Base-by-base conservation (phyloP, 2,797 vertebrate species). In the Arremon aurantiirostris region DNA sequence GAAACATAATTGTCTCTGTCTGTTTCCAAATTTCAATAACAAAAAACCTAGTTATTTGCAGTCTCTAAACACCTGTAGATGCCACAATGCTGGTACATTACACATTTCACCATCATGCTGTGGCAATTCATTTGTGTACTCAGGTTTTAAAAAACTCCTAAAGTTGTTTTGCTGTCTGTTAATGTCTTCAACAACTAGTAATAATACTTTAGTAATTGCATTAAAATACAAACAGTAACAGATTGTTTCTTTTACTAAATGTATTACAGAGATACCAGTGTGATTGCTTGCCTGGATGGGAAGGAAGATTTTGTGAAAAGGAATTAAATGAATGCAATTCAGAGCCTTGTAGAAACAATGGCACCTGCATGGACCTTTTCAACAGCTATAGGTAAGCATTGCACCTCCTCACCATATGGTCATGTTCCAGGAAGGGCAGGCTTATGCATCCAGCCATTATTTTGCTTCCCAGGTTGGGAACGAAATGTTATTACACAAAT, bases 291-390 rank as follows among this genome's bases (percentile, higher is more conserved):
- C 95, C 98, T 18, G 98, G 98, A 77, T 99, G 98, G 98, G 98
- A 98, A 97, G 98, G 98, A 83, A 78, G 93, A 49, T 98, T 98
- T 89, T 98, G 98, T 97, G 98, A 99, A 97, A 96, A 85, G 68
- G 98, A 98, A 97, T 97, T 96, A 79, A 98, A 98, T 95, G 98
- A 98, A 96, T 99, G 98, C 82, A 95, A 97, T 69, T 98, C 97
- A 64, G 97, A 98, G 55, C 98, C 98, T 76, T 99, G 98, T 94
- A 97, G 98, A 97, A 99, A 98, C 95, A 98, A 98, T 46, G 98
- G 97, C 87, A 98, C 97, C 93, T 99, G 98, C 93, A 94, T 49
- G 66, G 98, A 98, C 96, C 98, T 99, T 84, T 97, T 98, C 95
- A 97, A 97, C 92, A 78, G 95, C 92, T 99, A 98, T 96, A 96